Evolutionary conservation across 1,140 invertebrate species (phyloP).

Genomic region (Lethrus apterus): DNA sequence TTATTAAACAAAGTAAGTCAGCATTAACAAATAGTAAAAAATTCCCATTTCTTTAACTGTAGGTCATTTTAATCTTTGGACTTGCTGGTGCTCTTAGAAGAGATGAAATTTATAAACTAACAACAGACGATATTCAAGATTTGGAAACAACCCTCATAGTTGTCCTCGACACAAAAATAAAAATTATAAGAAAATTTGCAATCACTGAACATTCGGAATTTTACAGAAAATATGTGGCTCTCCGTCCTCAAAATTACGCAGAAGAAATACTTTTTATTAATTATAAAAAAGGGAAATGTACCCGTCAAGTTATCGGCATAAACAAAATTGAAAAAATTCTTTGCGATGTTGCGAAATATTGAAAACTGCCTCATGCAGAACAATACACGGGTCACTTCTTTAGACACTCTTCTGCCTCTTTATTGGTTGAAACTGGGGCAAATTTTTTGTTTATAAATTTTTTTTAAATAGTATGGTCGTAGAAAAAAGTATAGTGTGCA

Average conservation of each 20-base stretch:
- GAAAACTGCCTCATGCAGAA: slow-evolving; percentile 23
- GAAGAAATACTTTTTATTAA: slow-evolving; percentile 22
- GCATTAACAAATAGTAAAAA: neutral
- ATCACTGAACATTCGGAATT: slow-evolving; percentile 16
- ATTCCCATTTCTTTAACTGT: no score
- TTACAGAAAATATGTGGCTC: slow-evolving; percentile 17
- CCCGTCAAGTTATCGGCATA: slow-evolving; percentile 20
- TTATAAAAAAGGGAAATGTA: slow-evolving; percentile 20
- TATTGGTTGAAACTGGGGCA: no score
- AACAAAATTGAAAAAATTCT: slow-evolving; percentile 18
- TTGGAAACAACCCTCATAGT: slow-evolving; percentile 17
- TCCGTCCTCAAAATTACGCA: slow-evolving; percentile 16
- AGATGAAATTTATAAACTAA: slow-evolving; percentile 26
- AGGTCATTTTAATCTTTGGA: slow-evolving; percentile 23
- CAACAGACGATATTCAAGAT: no score
- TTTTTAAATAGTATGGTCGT: no score
- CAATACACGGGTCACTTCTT: slow-evolving; percentile 28
- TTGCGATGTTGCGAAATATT: slow-evolving; percentile 21
- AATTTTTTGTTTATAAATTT: no score
- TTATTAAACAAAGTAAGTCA: slow-evolving; percentile 6
- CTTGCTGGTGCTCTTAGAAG: slow-evolving; percentile 21
- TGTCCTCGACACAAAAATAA: slow-evolving; percentile 16
- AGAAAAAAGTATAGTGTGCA: no score
- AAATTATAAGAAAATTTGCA: no score
- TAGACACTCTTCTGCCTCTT: slow-evolving; percentile 20